Conservation (phyloP, 2,113 vertebrate genomes). For the Columba livia region DNA sequence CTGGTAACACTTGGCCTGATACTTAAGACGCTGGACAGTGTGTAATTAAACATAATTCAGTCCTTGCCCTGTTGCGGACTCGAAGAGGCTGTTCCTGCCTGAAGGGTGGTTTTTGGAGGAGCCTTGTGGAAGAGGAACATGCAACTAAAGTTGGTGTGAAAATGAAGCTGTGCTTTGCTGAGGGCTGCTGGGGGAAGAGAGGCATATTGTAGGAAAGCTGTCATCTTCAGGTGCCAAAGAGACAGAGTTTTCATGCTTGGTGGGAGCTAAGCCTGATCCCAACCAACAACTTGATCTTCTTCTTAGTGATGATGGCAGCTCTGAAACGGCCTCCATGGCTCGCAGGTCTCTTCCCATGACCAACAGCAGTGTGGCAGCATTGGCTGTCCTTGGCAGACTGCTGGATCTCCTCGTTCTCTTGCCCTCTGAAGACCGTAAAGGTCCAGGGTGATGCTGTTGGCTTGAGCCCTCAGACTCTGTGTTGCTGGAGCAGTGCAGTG, state of each 20-base stretch:
- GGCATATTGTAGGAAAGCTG: fast-evolving
- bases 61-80: neutral
- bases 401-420: neutral
- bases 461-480: fast-evolving
- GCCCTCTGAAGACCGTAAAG: neutral
- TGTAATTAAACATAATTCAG: neutral
- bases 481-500: fast-evolving
- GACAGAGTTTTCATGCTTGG: neutral
- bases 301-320: neutral
- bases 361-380: neutral
- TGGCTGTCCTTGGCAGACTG: neutral
- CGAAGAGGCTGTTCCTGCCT: neutral
- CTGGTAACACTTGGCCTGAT: conserved; percentile 41
- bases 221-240: neutral
- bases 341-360: fast-evolving
- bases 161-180: neutral
- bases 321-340: fast-evolving
- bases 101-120: neutral
- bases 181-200: neutral
- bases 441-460: neutral
- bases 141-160: neutral
- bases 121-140: neutral
- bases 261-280: neutral
- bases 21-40: neutral
- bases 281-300: neutral